A percentile compares a stretch with the other conserved stretches of the same genome.
Conservation (phyloP, 2,888 invertebrate species). For the Tenodera sinensis region DNA sequence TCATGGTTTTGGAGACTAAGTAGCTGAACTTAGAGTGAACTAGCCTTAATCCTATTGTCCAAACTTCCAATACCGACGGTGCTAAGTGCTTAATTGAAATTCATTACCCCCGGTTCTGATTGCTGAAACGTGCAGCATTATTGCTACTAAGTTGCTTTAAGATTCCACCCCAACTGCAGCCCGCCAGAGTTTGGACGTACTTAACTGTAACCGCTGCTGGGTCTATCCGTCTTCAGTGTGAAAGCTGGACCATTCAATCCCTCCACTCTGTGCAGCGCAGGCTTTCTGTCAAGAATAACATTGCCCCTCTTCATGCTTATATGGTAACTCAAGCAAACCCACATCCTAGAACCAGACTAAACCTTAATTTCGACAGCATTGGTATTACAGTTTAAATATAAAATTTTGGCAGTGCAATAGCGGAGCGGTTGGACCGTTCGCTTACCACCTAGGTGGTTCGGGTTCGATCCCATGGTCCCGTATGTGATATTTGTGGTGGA, state of each 20-base stretch:
- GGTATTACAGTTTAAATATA: too few relatives aligned
- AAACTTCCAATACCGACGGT: background rate
- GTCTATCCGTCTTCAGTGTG: background rate
- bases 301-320: background rate
- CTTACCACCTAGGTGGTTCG: too few relatives aligned
- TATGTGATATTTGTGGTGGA: too few relatives aligned
- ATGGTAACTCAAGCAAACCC: too few relatives aligned
- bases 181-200: background rate
- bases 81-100: background rate
- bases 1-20: background rate
- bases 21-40: background rate
- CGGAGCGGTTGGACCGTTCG: too few relatives aligned
- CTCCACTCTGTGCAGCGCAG: background rate
- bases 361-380: too few relatives aligned
- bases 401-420: too few relatives aligned
- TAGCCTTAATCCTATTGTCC: background rate
- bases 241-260: background rate
- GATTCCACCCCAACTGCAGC: background rate
- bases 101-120: background rate
- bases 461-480: too few relatives aligned
- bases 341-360: too few relatives aligned
- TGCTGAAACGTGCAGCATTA: background rate
- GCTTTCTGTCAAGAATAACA: background rate
- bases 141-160: background rate
- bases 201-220: background rate